A percentile compares a stretch with the other conserved stretches of the same genome.
phyloP scores from a whole-genome alignment of 2,113 vertebrate genomes.

The Ammodytes dubius region DNA sequence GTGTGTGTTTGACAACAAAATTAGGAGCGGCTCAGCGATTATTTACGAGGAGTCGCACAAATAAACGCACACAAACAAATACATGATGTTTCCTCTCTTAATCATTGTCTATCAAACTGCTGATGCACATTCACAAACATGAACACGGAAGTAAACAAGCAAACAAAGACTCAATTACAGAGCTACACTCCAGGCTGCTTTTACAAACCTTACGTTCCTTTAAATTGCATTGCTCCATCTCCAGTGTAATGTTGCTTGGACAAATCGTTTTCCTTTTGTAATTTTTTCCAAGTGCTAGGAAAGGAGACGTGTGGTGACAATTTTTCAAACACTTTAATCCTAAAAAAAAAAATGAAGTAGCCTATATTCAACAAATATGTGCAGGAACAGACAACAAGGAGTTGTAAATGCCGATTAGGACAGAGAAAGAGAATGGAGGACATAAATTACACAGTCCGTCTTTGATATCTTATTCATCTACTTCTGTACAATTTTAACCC shows the following conservation, averaged over 20 bases:
- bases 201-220: slow-evolving; percentile 41
- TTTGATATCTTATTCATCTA: not conserved
- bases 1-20: slow-evolving; percentile 85
- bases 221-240: slow-evolving; percentile 41
- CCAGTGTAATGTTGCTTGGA: not conserved
- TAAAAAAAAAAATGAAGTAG: not conserved
- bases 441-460: not conserved
- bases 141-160: slow-evolving; percentile 53
- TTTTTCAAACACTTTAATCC: not conserved
- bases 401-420: not conserved
- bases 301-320: not conserved
- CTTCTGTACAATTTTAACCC: not conserved
- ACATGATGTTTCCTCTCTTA: slow-evolving; percentile 34
- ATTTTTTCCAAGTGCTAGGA: slow-evolving; percentile 56
- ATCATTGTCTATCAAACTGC: slow-evolving; percentile 33
- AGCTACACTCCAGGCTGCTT: slow-evolving; percentile 43
- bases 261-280: not conserved
- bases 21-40: slow-evolving; percentile 68
- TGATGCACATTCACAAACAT: slow-evolving; percentile 18
- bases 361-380: not conserved
- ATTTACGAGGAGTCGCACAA: slow-evolving; percentile 56
- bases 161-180: slow-evolving; percentile 61
- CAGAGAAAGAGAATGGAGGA: not conserved
- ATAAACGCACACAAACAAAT: slow-evolving; percentile 51
- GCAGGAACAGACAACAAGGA: not conserved